Conservation (phyloP, 2,797 vertebrate species). For the Poeciliopsis presidionis region DNA sequence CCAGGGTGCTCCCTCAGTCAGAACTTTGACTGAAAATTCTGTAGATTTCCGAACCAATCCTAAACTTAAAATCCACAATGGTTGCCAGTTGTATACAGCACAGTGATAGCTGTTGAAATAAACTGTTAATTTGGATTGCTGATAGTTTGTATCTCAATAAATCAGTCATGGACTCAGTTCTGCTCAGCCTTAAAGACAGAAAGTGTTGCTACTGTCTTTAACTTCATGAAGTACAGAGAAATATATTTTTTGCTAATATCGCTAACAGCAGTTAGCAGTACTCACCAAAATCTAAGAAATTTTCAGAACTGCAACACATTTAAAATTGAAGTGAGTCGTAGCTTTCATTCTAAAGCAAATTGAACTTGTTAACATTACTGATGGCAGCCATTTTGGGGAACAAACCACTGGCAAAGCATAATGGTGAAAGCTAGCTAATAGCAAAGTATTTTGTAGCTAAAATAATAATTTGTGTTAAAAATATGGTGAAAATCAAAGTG, state of each 20-base stretch:
- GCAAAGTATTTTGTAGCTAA: background rate
- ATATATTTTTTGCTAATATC: background rate
- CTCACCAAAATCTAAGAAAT: background rate
- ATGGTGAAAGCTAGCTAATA: background rate
- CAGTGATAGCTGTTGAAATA: background rate
- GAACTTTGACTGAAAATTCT: background rate
- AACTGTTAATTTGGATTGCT: background rate
- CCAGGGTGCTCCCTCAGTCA: background rate
- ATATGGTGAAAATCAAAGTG: background rate
- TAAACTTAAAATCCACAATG: conserved; percentile 1
- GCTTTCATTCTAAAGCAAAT: background rate
- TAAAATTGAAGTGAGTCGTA: background rate
- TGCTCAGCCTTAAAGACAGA: background rate
- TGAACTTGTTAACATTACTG: background rate
- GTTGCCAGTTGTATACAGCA: background rate
- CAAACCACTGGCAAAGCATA: background rate
- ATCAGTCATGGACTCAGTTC: background rate
- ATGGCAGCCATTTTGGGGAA: background rate
- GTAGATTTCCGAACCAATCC: background rate
- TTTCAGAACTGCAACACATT: background rate
- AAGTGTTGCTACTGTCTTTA: background rate
- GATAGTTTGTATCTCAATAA: background rate
- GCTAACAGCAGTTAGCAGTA: background rate
- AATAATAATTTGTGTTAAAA: background rate
- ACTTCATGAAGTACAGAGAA: background rate